Conservation (phyloP, 2,113 vertebrate genomes). For the Hipposideros armiger region DNA sequence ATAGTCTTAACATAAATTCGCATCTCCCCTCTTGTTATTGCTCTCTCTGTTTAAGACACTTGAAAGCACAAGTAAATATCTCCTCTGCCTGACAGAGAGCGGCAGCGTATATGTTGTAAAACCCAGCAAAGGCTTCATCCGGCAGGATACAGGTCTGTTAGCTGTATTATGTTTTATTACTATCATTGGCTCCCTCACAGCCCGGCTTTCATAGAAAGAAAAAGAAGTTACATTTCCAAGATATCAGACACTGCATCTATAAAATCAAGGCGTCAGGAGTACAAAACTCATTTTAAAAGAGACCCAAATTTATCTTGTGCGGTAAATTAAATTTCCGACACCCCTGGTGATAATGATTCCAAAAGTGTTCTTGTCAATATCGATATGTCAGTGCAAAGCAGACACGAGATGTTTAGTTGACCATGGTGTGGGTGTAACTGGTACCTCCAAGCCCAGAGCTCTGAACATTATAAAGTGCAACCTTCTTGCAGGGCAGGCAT, state of each 20-base stretch:
- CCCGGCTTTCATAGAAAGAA: slow-evolving; percentile 70
- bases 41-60: slow-evolving; percentile 71
- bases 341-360: slow-evolving; percentile 78
- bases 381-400: slow-evolving; percentile 80
- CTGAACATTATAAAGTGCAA: slow-evolving; percentile 81
- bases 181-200: slow-evolving; percentile 36
- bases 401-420: slow-evolving; percentile 82
- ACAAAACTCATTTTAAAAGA: slow-evolving; percentile 69
- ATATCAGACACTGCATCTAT: slow-evolving; percentile 76
- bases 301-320: slow-evolving; percentile 64
- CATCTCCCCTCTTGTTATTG: slow-evolving; percentile 46
- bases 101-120: slow-evolving; percentile 29
- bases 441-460: slow-evolving; percentile 79
- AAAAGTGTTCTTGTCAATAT: slow-evolving; percentile 80
- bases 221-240: slow-evolving; percentile 76
- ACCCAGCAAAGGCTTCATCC: slow-evolving; percentile 25
- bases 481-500: slow-evolving; percentile 84
- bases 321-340: slow-evolving; percentile 77
- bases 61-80: slow-evolving; percentile 42
- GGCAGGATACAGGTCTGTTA: slow-evolving; percentile 3
- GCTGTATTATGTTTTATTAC: slow-evolving; percentile 64
- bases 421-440: slow-evolving; percentile 78
- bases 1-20: slow-evolving; percentile 69
- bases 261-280: slow-evolving; percentile 78
- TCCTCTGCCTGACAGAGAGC: slow-evolving; percentile 27